Evolutionary conservation across 64 coral and sea anemone species (phyloP), one percentile per base, ranked within the genome.

Genomic region (Porites lutea): DNA sequence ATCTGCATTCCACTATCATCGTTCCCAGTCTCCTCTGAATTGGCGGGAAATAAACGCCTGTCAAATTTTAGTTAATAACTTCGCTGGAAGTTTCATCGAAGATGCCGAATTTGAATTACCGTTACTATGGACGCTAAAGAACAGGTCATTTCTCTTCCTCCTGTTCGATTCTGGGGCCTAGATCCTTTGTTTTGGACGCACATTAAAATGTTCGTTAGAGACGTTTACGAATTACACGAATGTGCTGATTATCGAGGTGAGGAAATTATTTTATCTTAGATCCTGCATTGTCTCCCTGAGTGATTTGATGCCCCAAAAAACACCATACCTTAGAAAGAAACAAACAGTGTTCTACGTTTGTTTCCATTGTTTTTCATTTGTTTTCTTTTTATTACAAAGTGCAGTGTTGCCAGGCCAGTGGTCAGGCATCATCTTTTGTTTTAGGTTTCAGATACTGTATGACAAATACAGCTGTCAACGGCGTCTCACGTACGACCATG

Each of bases 141-240:
- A 49, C 37, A 23, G 62, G 47, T 6, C 15, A 46, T 43, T 72
- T 9, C 4, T 63, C 27, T 16, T 47, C 82, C 72, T 15, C 96
- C 83, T 11, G 88, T 88, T 15, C 74, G 87, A 3, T 92, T 90
- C 49, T 98, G 96, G 96, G 96, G 96, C 16, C 74, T 95, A 6
- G 77, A 98, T 60, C 46, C 96, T 0, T 62, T 89, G 12, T 98
- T 92, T 92, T 98, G 96, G 96, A 85, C 78, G 2, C 96, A 95
- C 74, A 37, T 94, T 13, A 98, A 98, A 72, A 48, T 93, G 71
- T 98, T 98, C 75, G 74, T 89, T 3, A 92, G 68, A 66, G 90
- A 74, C 66, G 58, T 98, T 66, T 65, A 81, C 37, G n/a, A 70
- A 19, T 83, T 98, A 70, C 27, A 75, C 72, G 53, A 94, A 37